Percentiles rank a stretch among this genome's conserved stretches.
Conservation (phyloP, 37 sponge, comb jelly and placozoan genomes). For the Ianthella basta region DNA sequence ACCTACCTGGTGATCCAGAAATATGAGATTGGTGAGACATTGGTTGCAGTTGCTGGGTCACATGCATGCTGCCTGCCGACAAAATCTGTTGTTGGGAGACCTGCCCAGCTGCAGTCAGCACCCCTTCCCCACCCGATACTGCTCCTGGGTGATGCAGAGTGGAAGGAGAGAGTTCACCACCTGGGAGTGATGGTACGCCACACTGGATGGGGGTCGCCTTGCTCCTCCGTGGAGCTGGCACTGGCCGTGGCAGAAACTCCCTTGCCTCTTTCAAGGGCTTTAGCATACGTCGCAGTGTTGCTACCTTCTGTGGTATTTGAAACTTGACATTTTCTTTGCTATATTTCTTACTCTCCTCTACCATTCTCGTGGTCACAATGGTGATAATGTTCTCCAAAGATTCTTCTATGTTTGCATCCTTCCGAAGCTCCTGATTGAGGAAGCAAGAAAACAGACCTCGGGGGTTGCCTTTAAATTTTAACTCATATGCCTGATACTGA, state of each 20-base stretch:
- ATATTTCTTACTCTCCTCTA: background rate
- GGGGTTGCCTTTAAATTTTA: background rate
- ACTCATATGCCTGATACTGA: constrained; percentile 27
- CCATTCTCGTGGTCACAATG: background rate
- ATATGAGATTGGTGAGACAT: too few species aligned
- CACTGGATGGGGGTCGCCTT: too few species aligned
- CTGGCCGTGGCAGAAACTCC: background rate
- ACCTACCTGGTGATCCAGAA: too few species aligned
- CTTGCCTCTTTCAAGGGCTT: background rate
- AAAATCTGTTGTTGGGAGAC: too few species aligned
- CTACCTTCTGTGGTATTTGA: background rate
- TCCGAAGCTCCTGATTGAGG: background rate
- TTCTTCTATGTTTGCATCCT: background rate
- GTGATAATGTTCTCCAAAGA: background rate
- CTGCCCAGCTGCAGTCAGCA: too few species aligned
- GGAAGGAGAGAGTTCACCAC: too few species aligned
- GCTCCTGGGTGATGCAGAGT: too few species aligned
- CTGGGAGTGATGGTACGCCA: too few species aligned
- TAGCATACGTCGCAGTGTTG: background rate
- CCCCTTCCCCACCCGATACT: too few species aligned
- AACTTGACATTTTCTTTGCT: background rate
- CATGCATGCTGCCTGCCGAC: too few species aligned
- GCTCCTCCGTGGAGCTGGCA: too few species aligned
- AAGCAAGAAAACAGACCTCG: background rate
- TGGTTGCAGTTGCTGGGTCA: too few species aligned